Percentiles rank a stretch among this genome's conserved stretches.
Conservation (phyloP, 2,113 vertebrate genomes). For the Hydropotes inermis region DNA sequence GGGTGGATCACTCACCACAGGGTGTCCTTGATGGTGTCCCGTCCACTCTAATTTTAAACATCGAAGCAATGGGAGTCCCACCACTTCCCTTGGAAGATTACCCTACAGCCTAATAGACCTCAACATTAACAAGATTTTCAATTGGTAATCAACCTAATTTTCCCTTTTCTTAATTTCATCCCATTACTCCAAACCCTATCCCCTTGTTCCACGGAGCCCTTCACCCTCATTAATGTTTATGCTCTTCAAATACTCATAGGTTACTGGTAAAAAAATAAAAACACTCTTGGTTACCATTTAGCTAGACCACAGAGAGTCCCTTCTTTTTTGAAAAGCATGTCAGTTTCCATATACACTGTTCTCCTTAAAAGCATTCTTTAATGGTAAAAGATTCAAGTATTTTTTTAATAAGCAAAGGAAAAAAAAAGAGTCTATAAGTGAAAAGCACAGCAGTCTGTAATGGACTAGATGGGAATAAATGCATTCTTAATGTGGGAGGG, state of each 20-base stretch:
- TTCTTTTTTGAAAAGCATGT: not conserved
- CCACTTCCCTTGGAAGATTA: constrained; percentile 61
- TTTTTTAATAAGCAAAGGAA: constrained; percentile 25
- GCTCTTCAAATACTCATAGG: constrained; percentile 6
- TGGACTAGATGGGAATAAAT: constrained; percentile 52
- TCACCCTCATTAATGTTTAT: constrained; percentile 53
- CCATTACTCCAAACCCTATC: constrained; percentile 56
- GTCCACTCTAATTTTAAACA: constrained; percentile 71
- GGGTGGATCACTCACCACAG: constrained; percentile 21
- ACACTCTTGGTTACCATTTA: not conserved
- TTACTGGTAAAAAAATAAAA: not conserved
- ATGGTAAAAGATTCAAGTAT: not conserved
- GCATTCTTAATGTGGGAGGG: constrained; percentile 68
- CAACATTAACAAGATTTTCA: constrained; percentile 70
- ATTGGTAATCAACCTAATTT: constrained; percentile 76
- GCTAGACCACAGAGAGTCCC: not conserved
- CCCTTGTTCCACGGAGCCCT: constrained; percentile 50
- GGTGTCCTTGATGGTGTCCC: constrained; percentile 33
- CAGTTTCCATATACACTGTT: not conserved
- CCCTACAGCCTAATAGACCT: constrained; percentile 73
- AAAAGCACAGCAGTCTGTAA: constrained; percentile 53
- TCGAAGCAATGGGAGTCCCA: constrained; percentile 63
- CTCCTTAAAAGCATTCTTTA: not conserved
- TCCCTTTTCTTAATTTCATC: constrained; percentile 72
- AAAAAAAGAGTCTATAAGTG: not conserved